phyloP scores from a whole-genome alignment of 2,113 vertebrate species.

The Rhinoptilus africanus region DNA sequence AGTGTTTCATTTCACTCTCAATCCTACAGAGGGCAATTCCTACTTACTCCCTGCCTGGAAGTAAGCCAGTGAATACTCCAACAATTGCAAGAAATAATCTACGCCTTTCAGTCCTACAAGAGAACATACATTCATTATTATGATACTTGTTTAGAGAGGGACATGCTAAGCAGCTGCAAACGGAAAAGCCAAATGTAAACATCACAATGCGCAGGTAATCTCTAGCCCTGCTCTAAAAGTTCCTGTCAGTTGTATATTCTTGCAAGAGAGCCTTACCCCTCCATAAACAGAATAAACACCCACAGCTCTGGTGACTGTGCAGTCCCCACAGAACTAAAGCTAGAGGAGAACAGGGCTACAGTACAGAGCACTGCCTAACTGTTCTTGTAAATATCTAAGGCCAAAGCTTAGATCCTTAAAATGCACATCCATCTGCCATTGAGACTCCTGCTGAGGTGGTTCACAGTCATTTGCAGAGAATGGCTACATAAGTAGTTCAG shows the following conservation, averaged over 20 bases:
- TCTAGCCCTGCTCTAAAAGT: background rate
- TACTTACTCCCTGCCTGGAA: background rate
- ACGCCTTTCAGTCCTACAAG: background rate
- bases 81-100: background rate
- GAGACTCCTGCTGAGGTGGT: background rate
- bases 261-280: background rate
- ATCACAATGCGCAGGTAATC: background rate
- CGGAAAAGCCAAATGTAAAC: background rate
- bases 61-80: background rate
- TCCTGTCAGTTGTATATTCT: background rate
- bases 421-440: background rate
- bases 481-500: background rate
- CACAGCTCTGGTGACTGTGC: background rate
- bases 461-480: background rate
- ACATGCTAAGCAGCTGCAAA: background rate
- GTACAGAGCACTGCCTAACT: background rate
- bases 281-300: background rate
- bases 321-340: background rate
- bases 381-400: background rate
- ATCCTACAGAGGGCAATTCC: background rate
- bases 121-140: background rate
- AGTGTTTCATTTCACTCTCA: background rate
- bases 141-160: background rate
- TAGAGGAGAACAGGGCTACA: background rate
- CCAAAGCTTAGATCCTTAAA: background rate